Evolutionary conservation across 2,797 vertebrate species (phyloP).

Genomic region (Anisognathus igniventris): DNA sequence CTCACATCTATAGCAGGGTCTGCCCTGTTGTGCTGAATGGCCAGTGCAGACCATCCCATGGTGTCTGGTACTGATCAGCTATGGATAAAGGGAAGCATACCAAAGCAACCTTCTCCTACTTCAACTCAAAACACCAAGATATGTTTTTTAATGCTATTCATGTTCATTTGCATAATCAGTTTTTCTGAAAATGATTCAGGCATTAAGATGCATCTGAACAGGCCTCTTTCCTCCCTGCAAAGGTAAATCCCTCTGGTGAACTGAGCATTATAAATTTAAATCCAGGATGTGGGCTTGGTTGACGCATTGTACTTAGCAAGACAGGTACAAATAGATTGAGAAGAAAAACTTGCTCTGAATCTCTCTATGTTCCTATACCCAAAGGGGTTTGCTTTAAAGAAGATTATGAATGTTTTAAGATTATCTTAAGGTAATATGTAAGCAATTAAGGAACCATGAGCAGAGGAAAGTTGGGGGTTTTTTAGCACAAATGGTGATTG

Average conservation of each 20-base stretch:
- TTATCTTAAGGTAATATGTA: constrained; percentile 33
- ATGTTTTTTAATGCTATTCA: constrained; percentile 16
- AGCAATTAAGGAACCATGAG: constrained; percentile 32
- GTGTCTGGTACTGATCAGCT: background rate
- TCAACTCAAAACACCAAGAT: background rate
- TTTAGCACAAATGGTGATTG: background rate
- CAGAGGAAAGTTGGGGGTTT: background rate
- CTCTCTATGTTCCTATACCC: background rate
- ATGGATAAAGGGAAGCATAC: background rate
- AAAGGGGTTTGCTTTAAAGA: constrained; percentile 47
- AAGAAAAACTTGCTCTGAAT: constrained; percentile 33
- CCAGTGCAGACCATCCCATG: background rate
- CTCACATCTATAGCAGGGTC: background rate
- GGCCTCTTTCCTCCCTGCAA: constrained; percentile 16
- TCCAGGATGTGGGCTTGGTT: constrained; percentile 41
- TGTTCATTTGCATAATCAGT: constrained; percentile 56
- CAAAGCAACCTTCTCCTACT: background rate
- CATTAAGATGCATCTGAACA: constrained; percentile 54
- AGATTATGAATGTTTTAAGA: constrained; percentile 46
- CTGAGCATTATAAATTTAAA: constrained; percentile 59
- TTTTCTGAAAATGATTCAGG: constrained; percentile 58
- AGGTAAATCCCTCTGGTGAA: constrained; percentile 61
- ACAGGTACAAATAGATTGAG: constrained; percentile 44
- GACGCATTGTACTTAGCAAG: constrained; percentile 3
- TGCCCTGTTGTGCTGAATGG: background rate